A percentile compares a stretch with the other conserved stretches of the same genome.
phyloP scores from a whole-genome alignment of 2,797 vertebrate genomes.

The Potorous gilbertii region DNA sequence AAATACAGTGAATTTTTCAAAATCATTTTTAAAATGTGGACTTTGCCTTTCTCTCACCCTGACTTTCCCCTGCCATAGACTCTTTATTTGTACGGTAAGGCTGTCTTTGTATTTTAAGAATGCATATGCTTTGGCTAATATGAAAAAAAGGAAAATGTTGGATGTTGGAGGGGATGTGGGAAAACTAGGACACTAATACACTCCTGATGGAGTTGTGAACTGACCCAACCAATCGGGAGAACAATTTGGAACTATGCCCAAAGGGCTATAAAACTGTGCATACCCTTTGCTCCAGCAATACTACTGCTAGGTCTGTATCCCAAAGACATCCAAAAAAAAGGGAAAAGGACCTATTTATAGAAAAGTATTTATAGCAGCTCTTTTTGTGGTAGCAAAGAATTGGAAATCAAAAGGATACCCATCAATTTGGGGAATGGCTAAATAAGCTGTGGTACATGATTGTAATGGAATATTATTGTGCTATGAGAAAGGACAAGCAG shows the following conservation, averaged over 20 bases:
- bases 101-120: neutral
- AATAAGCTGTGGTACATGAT: neutral
- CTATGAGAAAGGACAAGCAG: neutral
- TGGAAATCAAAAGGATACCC: neutral
- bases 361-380: neutral
- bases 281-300: neutral
- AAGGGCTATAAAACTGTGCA: neutral
- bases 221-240: neutral
- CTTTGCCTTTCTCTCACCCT: slow-evolving; percentile 14
- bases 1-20: slow-evolving; percentile 31
- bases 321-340: neutral
- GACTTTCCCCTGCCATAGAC: neutral
- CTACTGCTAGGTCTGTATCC: neutral
- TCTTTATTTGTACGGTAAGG: slow-evolving; percentile 1
- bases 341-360: neutral
- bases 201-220: neutral
- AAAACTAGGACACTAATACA: neutral
- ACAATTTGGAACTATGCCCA: neutral
- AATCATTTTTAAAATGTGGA: slow-evolving; percentile 36
- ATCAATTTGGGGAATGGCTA: neutral
- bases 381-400: neutral
- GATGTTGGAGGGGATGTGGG: neutral
- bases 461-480: neutral
- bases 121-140: neutral
- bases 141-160: neutral